These are phyloP conservation scores for Taurulus bubalis DNA, from an alignment of 2,113 vertebrate genomes.

Conservation along the genomic window DNA sequence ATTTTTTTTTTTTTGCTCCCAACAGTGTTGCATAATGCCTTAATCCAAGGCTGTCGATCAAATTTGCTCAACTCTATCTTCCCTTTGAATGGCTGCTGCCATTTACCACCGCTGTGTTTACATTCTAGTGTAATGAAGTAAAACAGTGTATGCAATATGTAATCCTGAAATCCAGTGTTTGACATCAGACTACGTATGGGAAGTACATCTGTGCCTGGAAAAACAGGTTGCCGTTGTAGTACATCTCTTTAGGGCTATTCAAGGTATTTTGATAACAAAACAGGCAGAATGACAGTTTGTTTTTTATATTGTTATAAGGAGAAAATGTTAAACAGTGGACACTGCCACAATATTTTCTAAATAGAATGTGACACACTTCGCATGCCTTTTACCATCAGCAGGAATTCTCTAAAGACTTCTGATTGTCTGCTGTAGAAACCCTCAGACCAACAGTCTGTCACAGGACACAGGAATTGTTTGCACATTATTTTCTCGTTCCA, in stretches of 20 bases:
- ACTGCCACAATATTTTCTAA: neutral
- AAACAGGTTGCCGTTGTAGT: neutral
- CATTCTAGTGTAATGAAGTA: constrained; percentile 2
- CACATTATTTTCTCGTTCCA: neutral
- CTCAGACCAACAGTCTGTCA: neutral
- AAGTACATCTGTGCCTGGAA: neutral
- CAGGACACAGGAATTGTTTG: too few species aligned
- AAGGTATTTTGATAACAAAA: neutral
- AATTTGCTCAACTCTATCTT: constrained; percentile 58
- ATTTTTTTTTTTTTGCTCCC: constrained; percentile 70
- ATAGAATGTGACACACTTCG: neutral
- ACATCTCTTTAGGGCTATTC: neutral
- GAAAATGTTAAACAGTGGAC: neutral
- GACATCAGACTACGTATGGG: neutral
- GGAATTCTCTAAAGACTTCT: neutral
- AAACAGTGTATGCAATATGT: neutral
- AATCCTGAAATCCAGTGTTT: constrained; percentile 1
- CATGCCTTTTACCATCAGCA: neutral
- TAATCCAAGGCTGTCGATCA: constrained; percentile 76
- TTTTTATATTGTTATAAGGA: neutral
- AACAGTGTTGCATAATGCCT: constrained; percentile 75
- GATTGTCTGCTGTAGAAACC: neutral
- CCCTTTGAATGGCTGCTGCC: constrained; percentile 19
- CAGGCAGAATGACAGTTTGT: neutral
- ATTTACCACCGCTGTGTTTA: constrained; percentile 25